Evolutionary conservation across 2,888 invertebrate species (phyloP), one percentile per base, ranked within the genome.

Genomic region (Teleiodes luculella): DNA sequence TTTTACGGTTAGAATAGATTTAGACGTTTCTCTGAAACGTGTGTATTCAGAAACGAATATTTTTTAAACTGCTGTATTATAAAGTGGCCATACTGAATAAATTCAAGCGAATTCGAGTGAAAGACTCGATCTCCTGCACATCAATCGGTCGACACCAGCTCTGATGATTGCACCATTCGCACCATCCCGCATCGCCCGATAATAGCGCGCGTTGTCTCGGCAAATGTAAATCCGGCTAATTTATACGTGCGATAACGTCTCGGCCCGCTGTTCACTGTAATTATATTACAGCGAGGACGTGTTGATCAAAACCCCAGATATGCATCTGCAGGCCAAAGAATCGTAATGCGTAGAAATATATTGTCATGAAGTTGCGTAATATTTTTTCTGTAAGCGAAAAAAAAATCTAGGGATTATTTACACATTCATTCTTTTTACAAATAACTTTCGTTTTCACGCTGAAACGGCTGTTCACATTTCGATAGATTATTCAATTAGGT

Each of bases 181-280:
- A 24, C 75, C 74, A 78, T 74, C 86, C 79, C 80, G 83, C 83
- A 86, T 86, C 87, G 81, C 77, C 81, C 85, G 76, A 78, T 85
- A 86, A 86, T 84, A 78, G 83, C 71, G 76, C 76, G 82, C 80
- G 78, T 75, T 82, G 86, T 85, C 84, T 80, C 86, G 80, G 80
- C 82, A 82, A 87, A 88, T 88, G 88, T 86, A 88, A 88, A 89
- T 87, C 86, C 84, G 74, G 80, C 85, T 88, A 89, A 88, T 89
- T 88, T 89, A 89, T 87, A 86, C 84, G 81, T 76, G 78, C 83
- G 88, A 89, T 89, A 89, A 87, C 87, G 87, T 87, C 87, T 79
- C 80, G 83, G 82, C 80, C 82, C 82, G 87, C 87, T 87, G 88
- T 87, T 87, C 86, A 84, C 85, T 85, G 87, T 89, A 88, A 88